phyloP scores from a whole-genome alignment of 2,113 vertebrate genomes.

The Colaptes auratus region DNA sequence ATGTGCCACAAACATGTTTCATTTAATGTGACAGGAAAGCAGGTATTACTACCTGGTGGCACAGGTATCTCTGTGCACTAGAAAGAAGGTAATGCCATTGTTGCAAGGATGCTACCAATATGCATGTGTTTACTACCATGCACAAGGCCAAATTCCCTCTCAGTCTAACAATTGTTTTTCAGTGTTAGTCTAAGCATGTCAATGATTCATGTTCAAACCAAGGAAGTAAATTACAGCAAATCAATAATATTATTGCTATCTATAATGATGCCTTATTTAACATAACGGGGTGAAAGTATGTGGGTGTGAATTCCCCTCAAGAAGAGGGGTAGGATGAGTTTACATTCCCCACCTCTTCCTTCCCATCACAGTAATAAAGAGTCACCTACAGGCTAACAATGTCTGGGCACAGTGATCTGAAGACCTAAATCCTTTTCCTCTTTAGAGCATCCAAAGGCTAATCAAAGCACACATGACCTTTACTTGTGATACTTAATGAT shows the following conservation, averaged over 20 bases:
- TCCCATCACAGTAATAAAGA: not conserved
- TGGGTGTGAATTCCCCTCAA: not conserved
- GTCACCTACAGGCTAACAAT: not conserved
- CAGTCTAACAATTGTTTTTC: not conserved
- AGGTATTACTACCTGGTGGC: not conserved
- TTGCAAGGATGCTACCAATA: not conserved
- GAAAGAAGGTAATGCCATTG: not conserved
- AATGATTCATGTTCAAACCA: not conserved
- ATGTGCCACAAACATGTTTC: accelerated
- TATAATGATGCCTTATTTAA: not conserved
- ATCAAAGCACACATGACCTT: not conserved
- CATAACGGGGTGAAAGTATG: not conserved
- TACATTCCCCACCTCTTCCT: not conserved
- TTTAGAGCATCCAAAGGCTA: not conserved
- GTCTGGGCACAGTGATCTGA: not conserved
- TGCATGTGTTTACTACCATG: not conserved
- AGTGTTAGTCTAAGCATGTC: not conserved
- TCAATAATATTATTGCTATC: not conserved
- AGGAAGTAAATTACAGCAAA: not conserved
- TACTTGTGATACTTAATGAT: not conserved
- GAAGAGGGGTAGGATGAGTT: not conserved
- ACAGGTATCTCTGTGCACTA: not conserved
- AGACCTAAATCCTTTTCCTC: not conserved
- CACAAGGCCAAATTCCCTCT: not conserved
- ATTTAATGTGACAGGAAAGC: not conserved